These are phyloP conservation scores for Drosophila yooni DNA, from an alignment of 2,888 invertebrate species.

Conservation along the genomic window DNA sequence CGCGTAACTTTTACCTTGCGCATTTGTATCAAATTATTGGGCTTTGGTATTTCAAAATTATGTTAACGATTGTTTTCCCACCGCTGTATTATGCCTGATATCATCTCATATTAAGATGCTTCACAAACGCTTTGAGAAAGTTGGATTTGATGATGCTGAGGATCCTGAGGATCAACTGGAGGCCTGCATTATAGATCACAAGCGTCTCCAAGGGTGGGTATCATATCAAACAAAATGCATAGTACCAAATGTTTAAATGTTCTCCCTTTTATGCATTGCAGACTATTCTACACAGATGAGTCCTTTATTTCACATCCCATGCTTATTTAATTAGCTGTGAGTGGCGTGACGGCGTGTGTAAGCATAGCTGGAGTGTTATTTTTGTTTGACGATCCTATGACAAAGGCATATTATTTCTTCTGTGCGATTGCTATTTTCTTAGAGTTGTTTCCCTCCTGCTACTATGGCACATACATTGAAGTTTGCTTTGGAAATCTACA, in stretches of 20 bases:
- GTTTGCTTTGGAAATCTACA: constrained; percentile 59
- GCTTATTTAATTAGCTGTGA: constrained; percentile 67
- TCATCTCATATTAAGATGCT: too few species aligned
- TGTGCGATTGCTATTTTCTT: constrained; percentile 57
- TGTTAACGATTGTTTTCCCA: too few species aligned
- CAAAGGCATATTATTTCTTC: constrained; percentile 56
- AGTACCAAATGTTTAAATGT: not conserved
- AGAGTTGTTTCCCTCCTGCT: constrained; percentile 75
- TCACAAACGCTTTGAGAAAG: too few species aligned
- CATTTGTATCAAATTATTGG: too few species aligned
- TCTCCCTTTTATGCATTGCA: constrained; percentile 7
- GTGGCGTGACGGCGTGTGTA: constrained; percentile 62
- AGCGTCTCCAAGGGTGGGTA: constrained; percentile 38
- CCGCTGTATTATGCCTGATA: too few species aligned
- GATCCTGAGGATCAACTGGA: too few species aligned
- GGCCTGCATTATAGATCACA: too few species aligned
- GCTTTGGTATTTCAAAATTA: too few species aligned
- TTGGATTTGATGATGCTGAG: too few species aligned
- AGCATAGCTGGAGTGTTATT: constrained; percentile 60
- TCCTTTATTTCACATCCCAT: constrained; percentile 71
- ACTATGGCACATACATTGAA: constrained; percentile 69
- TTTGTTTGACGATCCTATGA: constrained; percentile 54
- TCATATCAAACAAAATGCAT: not conserved
- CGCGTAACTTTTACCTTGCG: too few species aligned
- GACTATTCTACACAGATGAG: constrained; percentile 55